Conservation (phyloP, 2,797 vertebrate species). For the Clarias fuscus region DNA sequence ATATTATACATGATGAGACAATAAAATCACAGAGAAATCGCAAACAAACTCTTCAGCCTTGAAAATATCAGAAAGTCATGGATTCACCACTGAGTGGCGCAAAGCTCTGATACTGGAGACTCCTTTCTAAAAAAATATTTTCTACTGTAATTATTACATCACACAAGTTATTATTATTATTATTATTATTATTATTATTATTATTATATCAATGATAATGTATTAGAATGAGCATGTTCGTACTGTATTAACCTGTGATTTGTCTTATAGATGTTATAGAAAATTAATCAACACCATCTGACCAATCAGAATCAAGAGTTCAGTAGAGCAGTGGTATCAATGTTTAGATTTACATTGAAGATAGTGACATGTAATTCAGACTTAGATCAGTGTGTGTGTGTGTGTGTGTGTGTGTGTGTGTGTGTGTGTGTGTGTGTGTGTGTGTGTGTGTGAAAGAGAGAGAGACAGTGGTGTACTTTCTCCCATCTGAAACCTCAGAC, state of each 20-base stretch:
- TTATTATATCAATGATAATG: neutral
- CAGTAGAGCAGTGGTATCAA: too few species aligned
- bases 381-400: too few species aligned
- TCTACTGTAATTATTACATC: neutral
- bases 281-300: neutral
- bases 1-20: neutral
- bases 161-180: neutral
- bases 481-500: neutral
- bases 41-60: neutral
- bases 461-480: neutral
- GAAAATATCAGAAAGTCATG: neutral
- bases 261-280: neutral
- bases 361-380: neutral
- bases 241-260: neutral
- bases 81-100: neutral
- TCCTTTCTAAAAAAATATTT: neutral
- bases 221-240: neutral
- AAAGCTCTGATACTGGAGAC: neutral
- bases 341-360: neutral
- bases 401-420: neutral
- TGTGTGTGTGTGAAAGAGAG: neutral
- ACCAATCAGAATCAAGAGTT: conserved; percentile 8
- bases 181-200: too few species aligned
- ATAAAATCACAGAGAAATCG: neutral
- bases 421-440: conserved; percentile 16